These are phyloP conservation scores for Chaetodon trifascialis DNA, from an alignment of 2,113 vertebrate species.

Conservation along the genomic window DNA sequence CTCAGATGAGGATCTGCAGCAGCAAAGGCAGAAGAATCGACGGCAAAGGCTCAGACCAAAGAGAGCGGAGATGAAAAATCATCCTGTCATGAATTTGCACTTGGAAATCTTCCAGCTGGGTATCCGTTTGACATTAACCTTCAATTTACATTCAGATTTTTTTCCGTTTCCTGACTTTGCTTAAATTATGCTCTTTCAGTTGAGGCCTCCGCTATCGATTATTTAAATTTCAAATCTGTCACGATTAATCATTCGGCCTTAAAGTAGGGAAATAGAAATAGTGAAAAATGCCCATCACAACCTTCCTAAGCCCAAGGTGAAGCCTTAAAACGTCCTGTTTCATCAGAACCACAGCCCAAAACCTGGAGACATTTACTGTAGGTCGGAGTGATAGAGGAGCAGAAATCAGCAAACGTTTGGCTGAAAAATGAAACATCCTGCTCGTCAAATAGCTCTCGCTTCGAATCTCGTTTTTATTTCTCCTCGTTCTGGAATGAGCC, in stretches of 20 bases:
- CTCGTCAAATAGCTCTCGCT: not conserved
- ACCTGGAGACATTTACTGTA: not conserved
- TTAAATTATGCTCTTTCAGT: not conserved
- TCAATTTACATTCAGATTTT: slow-evolving; percentile 36
- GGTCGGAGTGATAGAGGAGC: not conserved
- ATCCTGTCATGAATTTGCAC: slow-evolving; percentile 25
- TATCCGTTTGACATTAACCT: slow-evolving; percentile 20
- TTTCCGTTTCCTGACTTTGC: not conserved
- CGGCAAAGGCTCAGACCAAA: not conserved
- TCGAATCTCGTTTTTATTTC: not conserved
- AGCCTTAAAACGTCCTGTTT: not conserved
- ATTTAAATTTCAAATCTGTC: slow-evolving; percentile 1
- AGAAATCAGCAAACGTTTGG: not conserved
- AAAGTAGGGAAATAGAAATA: not conserved
- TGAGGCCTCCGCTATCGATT: not conserved
- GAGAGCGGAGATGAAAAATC: slow-evolving; percentile 15
- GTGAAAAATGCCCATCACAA: not conserved
- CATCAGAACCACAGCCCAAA: no score
- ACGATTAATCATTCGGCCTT: not conserved
- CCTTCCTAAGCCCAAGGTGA: not conserved
- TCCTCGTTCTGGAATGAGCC: not conserved
- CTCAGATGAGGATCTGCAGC: not conserved
- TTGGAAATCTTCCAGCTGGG: slow-evolving; percentile 9
- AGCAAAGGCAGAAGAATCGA: slow-evolving; percentile 30
- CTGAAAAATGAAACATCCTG: not conserved